These are phyloP conservation scores for Scolopax bukidnonensis DNA, from an alignment of 2,797 vertebrate genomes.

Conservation along the genomic window DNA sequence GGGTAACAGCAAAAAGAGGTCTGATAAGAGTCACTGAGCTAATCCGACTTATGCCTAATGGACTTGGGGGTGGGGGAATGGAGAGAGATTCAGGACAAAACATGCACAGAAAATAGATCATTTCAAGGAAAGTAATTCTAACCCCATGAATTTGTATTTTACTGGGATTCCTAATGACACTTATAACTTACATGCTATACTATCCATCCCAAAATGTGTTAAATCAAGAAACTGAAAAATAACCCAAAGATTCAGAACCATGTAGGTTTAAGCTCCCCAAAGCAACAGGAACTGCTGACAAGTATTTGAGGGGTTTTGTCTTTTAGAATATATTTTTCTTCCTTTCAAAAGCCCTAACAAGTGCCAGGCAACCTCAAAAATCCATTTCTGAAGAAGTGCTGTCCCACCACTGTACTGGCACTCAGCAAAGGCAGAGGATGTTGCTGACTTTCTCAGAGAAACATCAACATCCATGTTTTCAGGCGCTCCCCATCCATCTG, in stretches of 20 bases:
- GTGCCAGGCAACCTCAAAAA: not conserved
- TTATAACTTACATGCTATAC: not conserved
- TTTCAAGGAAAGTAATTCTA: not conserved
- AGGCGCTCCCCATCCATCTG: not conserved
- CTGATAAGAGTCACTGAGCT: constrained; percentile 31
- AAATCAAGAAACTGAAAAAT: not conserved
- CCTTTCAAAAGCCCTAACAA: not conserved
- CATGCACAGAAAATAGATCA: not conserved
- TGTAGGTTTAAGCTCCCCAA: not conserved
- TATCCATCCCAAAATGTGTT: not conserved
- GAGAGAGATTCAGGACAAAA: rapidly evolving
- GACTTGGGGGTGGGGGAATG: not conserved
- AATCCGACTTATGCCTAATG: not conserved
- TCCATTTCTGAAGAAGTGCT: not conserved
- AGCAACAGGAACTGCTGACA: not conserved
- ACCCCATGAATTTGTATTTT: not conserved
- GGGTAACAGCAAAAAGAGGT: constrained; percentile 12
- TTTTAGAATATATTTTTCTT: not conserved
- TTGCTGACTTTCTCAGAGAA: not conserved
- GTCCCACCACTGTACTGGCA: not conserved
- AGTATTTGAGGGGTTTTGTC: not conserved
- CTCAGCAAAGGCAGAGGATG: not conserved
- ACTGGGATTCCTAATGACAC: not conserved
- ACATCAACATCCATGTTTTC: rapidly evolving
- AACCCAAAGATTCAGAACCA: not conserved